phyloP scores from a whole-genome alignment of 2,113 vertebrate species.

The Pitta sordida region DNA sequence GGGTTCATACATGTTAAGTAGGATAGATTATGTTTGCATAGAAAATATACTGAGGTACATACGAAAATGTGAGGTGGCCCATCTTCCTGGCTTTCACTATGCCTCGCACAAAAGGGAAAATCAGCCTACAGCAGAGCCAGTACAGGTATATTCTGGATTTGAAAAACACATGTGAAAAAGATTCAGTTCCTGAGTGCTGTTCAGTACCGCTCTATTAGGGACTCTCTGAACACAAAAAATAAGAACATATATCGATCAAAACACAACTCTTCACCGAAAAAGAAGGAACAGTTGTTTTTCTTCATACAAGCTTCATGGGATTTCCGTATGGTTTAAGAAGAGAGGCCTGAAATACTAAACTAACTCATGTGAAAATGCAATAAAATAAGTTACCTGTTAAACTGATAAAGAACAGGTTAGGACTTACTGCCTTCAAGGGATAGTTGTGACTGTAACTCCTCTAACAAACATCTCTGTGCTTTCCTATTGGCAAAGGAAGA shows the following conservation, averaged over 20 bases:
- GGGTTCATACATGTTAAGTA: background rate
- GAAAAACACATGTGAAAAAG: background rate
- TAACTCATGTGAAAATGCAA: background rate
- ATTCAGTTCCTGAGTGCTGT: background rate
- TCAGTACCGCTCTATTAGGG: background rate
- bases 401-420: background rate
- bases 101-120: background rate
- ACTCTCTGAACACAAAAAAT: background rate
- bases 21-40: background rate
- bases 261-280: background rate
- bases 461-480: background rate
- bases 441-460: background rate
- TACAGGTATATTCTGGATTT: background rate
- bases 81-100: background rate
- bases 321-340: background rate
- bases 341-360: background rate
- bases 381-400: background rate
- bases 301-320: background rate
- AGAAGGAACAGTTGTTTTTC: background rate
- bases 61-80: background rate
- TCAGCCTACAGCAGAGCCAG: background rate
- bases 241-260: background rate
- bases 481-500: background rate
- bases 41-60: background rate
- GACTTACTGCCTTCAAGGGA: background rate